Evolutionary conservation across 2,888 invertebrate species (phyloP).

Genomic region (Prenolepis imparis): DNA sequence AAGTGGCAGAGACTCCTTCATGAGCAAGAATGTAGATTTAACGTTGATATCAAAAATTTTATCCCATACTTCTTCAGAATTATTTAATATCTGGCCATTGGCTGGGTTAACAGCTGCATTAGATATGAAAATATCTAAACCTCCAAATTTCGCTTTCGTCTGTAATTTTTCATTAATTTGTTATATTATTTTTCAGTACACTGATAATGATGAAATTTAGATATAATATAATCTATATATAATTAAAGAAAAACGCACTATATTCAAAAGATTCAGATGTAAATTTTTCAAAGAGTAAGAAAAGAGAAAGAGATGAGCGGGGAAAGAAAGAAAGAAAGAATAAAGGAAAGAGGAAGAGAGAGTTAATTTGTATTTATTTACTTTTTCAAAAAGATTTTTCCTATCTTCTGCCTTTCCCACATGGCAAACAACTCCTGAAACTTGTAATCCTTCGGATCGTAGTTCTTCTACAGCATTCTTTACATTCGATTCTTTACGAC

Average conservation of each 20-base stretch:
- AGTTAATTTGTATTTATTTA: slow-evolving; percentile 78
- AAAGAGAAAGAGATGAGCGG: not conserved
- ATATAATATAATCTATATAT: not conserved
- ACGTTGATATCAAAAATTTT: slow-evolving; percentile 99
- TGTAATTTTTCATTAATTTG: slow-evolving; percentile 83
- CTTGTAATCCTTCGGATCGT: slow-evolving; percentile 90
- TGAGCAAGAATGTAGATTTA: slow-evolving; percentile 94
- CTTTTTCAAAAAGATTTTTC: slow-evolving; percentile 91
- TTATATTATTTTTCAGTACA: not conserved
- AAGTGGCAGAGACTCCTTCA: slow-evolving; percentile 95
- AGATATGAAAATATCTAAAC: slow-evolving; percentile 97
- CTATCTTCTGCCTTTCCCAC: slow-evolving; percentile 95
- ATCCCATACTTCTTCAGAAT: slow-evolving; percentile 95
- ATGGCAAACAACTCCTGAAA: slow-evolving; percentile 95
- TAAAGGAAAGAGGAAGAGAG: not conserved
- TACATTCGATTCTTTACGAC: slow-evolving; percentile 95
- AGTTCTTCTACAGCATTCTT: slow-evolving; percentile 91
- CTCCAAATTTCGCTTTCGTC: slow-evolving; percentile 93
- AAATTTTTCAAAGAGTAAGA: not conserved
- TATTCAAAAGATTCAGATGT: not conserved
- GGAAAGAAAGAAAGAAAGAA: not conserved
- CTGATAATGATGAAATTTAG: slow-evolving; percentile 11
- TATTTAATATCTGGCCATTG: slow-evolving; percentile 93
- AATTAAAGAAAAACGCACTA: not conserved
- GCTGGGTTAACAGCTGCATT: slow-evolving; percentile 97